Evolutionary conservation across 2,113 vertebrate genomes (phyloP).

Genomic region (Eonycteris spelaea): DNA sequence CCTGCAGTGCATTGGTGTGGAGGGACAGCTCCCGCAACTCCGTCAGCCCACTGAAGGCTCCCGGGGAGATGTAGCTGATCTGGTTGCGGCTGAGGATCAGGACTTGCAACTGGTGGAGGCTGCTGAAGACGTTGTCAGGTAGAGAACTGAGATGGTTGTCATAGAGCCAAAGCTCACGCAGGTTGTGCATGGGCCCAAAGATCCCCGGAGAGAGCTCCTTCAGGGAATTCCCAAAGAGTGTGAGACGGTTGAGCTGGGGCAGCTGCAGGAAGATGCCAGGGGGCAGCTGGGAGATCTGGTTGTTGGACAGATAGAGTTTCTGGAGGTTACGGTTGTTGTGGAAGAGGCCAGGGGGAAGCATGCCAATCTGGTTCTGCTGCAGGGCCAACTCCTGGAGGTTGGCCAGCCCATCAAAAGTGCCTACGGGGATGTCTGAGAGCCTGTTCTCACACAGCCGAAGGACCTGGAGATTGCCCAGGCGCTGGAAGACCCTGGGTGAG

Average conservation of each 20-base stretch:
- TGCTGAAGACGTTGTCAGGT: constrained; percentile 85
- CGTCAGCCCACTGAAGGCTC: constrained; percentile 86
- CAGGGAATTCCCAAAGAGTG: constrained; percentile 89
- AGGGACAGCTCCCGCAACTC: constrained; percentile 90
- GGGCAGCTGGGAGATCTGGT: constrained; percentile 86
- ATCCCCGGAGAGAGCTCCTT: constrained; percentile 81
- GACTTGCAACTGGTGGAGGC: constrained; percentile 87
- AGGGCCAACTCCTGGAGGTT: constrained; percentile 89
- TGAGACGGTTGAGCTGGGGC: constrained; percentile 85
- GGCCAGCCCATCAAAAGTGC: constrained; percentile 80
- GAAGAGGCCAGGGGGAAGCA: constrained; percentile 85
- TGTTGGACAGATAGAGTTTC: constrained; percentile 92
- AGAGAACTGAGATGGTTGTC: constrained; percentile 89
- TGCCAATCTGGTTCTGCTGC: constrained; percentile 89
- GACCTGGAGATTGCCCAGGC: constrained; percentile 83
- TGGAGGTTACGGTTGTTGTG: constrained; percentile 85
- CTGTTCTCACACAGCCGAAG: constrained; percentile 90
- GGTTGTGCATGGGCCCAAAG: constrained; percentile 87
- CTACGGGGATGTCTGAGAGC: constrained; percentile 83
- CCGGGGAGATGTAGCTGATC: constrained; percentile 81
- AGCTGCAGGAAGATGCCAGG: constrained; percentile 87
- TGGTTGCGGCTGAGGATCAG: constrained; percentile 91
- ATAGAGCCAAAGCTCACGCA: constrained; percentile 91
- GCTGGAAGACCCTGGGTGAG: constrained; percentile 81
- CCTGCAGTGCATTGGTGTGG: constrained; percentile 87